These are phyloP conservation scores for Andricus quercusramuli DNA, from an alignment of 2,888 invertebrate genomes.

Conservation along the genomic window DNA sequence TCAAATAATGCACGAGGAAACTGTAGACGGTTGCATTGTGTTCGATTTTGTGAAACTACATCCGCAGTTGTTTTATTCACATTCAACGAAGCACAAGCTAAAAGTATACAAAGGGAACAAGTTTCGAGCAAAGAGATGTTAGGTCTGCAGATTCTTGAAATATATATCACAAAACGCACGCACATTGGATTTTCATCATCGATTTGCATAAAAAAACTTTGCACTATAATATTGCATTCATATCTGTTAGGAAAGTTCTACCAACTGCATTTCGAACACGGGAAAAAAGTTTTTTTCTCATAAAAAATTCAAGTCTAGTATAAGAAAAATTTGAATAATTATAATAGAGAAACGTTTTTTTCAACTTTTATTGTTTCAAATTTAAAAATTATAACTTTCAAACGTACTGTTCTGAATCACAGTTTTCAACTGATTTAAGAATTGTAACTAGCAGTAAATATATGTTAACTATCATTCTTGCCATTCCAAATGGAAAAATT, in stretches of 20 bases:
- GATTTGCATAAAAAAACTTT: constrained; percentile 19
- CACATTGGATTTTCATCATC: constrained; percentile 31
- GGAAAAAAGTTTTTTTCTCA: background rate
- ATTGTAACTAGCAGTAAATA: too few species aligned
- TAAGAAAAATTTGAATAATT: too few species aligned
- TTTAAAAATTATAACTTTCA: too few species aligned
- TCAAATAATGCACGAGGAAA: constrained; percentile 36
- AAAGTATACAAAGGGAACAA: constrained; percentile 23
- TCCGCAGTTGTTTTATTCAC: constrained; percentile 41
- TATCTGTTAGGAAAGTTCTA: background rate
- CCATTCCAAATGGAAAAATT: too few species aligned
- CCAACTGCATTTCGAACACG: background rate
- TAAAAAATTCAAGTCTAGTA: too few species aligned
- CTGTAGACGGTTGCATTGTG: constrained; percentile 34
- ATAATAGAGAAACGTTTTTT: too few species aligned
- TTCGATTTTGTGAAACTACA: constrained; percentile 40
- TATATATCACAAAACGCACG: constrained; percentile 29
- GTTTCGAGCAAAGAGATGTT: constrained; percentile 13
- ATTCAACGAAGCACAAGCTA: constrained; percentile 32
- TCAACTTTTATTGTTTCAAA: too few species aligned
- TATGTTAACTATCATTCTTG: too few species aligned
- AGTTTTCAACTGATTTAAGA: too few species aligned
- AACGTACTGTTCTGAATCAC: too few species aligned
- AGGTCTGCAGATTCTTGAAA: constrained; percentile 29
- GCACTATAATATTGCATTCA: constrained; percentile 28